These are phyloP conservation scores for Taeniopygia guttata DNA, from an alignment of 2,797 vertebrate genomes.

Conservation along the genomic window DNA sequence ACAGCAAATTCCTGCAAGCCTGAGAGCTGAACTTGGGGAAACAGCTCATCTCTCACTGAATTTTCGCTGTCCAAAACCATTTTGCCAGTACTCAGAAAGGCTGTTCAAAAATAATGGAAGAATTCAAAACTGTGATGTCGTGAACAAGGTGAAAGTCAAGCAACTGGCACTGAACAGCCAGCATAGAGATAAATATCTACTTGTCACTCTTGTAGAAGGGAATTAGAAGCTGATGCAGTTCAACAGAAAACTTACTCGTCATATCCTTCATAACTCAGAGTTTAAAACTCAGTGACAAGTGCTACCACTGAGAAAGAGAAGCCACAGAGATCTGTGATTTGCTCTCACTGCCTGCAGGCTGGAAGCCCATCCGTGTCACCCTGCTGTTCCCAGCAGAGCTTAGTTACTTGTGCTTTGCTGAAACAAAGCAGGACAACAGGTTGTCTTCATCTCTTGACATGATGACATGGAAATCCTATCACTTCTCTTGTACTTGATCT, in stretches of 20 bases:
- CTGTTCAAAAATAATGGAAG: not conserved
- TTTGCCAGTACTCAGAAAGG: not conserved
- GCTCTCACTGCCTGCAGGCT: not conserved
- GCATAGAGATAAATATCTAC: not conserved
- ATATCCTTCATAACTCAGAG: not conserved
- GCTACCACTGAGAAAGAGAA: not conserved
- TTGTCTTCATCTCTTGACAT: not conserved
- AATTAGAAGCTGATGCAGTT: not conserved
- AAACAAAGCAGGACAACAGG: not conserved
- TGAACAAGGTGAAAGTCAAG: not conserved
- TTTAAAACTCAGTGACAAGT: not conserved
- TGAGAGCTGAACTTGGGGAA: not conserved
- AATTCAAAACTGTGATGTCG: not conserved
- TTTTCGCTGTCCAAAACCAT: not conserved
- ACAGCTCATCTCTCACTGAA: not conserved
- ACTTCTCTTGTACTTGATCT: not conserved
- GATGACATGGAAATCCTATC: not conserved
- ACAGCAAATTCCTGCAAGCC: not conserved
- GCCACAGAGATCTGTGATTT: not conserved
- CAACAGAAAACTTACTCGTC: not conserved
- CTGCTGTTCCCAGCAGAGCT: not conserved
- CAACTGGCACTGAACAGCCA: not conserved
- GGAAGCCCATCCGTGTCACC: not conserved
- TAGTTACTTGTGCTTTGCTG: not conserved
- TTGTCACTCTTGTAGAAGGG: not conserved